Evolutionary conservation across 2,888 invertebrate species (phyloP).

Genomic region (Drosophila mulleri): DNA sequence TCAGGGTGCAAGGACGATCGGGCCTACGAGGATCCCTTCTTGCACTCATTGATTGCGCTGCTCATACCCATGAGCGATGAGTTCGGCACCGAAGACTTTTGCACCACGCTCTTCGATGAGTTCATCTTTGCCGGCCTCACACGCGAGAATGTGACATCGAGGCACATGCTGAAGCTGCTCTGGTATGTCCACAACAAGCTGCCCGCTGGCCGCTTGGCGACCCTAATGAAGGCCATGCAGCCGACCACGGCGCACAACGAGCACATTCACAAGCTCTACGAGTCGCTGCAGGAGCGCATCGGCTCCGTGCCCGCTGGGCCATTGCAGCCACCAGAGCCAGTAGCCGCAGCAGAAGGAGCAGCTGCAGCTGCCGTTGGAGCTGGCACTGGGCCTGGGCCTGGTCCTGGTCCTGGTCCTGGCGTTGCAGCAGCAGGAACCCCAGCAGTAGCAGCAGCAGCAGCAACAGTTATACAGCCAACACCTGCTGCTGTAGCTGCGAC

Average conservation of each 20-base stretch:
- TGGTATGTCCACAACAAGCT: slow-evolving; percentile 94
- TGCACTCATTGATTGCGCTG: slow-evolving; percentile 93
- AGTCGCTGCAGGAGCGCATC: slow-evolving; percentile 92
- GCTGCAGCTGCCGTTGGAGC: slow-evolving; percentile 84
- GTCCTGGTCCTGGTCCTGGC: neutral
- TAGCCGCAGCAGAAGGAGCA: slow-evolving; percentile 87
- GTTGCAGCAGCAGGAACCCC: slow-evolving; percentile 62
- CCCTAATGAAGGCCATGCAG: slow-evolving; percentile 86
- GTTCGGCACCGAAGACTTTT: slow-evolving; percentile 96
- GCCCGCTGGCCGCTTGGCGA: slow-evolving; percentile 87
- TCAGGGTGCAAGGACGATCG: slow-evolving; percentile 96
- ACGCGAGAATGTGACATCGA: slow-evolving; percentile 93
- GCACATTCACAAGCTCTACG: slow-evolving; percentile 92
- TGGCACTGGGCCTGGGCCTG: neutral
- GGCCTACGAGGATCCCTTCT: slow-evolving; percentile 97
- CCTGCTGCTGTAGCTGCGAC: slow-evolving; percentile 83
- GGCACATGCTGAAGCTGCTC: slow-evolving; percentile 94
- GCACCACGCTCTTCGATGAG: slow-evolving; percentile 97
- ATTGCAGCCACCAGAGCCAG: slow-evolving; percentile 86
- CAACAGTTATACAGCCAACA: neutral
- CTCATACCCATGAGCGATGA: slow-evolving; percentile 96
- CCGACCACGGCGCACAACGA: slow-evolving; percentile 92
- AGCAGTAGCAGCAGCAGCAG: slow-evolving; percentile 65
- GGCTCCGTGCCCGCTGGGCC: slow-evolving; percentile 86
- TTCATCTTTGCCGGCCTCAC: slow-evolving; percentile 96